phyloP scores from a whole-genome alignment of 2,113 vertebrate genomes.

The Oophaga pumilio region DNA sequence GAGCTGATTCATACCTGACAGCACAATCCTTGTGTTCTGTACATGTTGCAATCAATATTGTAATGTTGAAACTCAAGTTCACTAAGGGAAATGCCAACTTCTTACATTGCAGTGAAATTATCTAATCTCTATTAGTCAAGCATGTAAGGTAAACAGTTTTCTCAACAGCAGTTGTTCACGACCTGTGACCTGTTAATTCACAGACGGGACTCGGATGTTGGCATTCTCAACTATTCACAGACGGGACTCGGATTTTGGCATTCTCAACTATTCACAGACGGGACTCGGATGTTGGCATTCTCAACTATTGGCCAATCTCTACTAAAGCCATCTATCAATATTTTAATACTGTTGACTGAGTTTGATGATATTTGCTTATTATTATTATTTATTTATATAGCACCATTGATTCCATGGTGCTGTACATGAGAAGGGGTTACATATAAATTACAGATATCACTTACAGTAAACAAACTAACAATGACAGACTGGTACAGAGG shows the following conservation, averaged over 20 bases:
- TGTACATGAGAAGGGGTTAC: too few species aligned
- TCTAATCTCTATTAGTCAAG: neutral
- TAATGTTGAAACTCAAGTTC: neutral
- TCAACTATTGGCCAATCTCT: neutral
- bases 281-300: neutral
- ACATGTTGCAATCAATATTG: slow-evolving; percentile 6
- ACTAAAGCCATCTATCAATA: too few species aligned
- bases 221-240: neutral
- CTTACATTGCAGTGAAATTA: neutral
- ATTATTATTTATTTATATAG: too few species aligned
- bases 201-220: neutral
- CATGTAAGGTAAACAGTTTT: slow-evolving; percentile 1
- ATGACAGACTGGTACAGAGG: too few species aligned
- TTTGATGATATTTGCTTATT: too few species aligned
- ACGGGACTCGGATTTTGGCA: too few species aligned
- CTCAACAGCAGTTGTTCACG: neutral
- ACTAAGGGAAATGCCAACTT: neutral
- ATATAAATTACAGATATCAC: too few species aligned
- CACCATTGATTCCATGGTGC: too few species aligned
- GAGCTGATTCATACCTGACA: neutral
- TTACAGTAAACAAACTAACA: too few species aligned
- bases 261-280: too few species aligned
- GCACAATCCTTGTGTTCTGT: neutral
- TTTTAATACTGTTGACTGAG: too few species aligned
- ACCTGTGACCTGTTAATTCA: neutral